These are phyloP conservation scores for Apodemus agrarius DNA, from an alignment of 2,797 vertebrate genomes.

Conservation along the genomic window DNA sequence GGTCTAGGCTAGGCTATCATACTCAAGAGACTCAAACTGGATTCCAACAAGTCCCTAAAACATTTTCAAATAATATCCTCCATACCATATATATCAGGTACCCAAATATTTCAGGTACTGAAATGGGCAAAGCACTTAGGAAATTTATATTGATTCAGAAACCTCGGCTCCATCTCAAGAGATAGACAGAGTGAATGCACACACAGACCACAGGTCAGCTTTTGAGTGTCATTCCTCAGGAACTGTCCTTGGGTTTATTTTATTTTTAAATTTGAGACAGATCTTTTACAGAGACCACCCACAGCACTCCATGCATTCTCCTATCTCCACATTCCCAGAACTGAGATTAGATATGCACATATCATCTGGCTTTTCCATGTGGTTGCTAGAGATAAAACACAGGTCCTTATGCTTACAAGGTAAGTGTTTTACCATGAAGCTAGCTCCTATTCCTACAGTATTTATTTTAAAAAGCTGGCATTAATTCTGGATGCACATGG, in stretches of 20 bases:
- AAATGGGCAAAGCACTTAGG: constrained; percentile 34
- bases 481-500: not conserved
- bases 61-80: constrained; percentile 26
- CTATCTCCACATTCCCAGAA: not conserved
- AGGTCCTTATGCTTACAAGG: not conserved
- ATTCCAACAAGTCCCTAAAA: constrained; percentile 38
- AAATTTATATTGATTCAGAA: constrained; percentile 3
- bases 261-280: not conserved
- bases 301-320: not conserved
- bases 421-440: not conserved
- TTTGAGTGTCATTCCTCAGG: not conserved
- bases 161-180: not conserved
- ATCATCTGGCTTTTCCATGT: not conserved
- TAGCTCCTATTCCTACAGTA: not conserved
- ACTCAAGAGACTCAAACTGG: constrained; percentile 23
- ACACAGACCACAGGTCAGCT: not conserved
- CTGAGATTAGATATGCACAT: not conserved
- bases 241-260: not conserved
- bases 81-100: not conserved
- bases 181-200: not conserved
- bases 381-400: not conserved
- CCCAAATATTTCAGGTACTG: not conserved
- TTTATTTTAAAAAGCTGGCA: not conserved
- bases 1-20: not conserved
- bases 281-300: not conserved